Base-by-base conservation (phyloP, 2,797 vertebrate species). In the Avahi laniger region DNA sequence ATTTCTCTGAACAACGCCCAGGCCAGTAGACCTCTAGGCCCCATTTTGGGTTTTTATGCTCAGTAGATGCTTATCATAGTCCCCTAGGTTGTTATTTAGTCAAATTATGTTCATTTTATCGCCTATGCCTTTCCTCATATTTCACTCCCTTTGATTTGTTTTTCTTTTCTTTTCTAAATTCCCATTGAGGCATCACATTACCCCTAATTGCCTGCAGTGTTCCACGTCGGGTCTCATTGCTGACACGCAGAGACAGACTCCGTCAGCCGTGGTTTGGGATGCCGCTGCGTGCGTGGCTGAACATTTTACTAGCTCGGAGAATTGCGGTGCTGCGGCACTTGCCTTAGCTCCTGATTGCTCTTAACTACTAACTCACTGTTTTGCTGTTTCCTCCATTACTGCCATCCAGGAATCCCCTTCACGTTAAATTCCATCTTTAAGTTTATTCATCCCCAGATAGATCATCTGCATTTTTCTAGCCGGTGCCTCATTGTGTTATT, bases 21-120 rank as follows among this genome's bases (percentile, higher is more conserved):
- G 83, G 72, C 94, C 94, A 70, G 93, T 54, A 96, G 95, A 97
- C 72, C 94, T 97, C 87, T 61, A 95, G 95, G 93, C 67, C 95
- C 94, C 90, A 59, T 95, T 94, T 93, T 97, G 96, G 84, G 79
- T 96, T 98, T 96, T 97, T 93, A 95, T 11, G 41, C 94, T 96
- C 72, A 86, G 38, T 97, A 93, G 94, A 95, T 97, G 95, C 65
- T 97, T 96, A 98, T 95, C 95, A 30, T 35, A 54, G 93, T 97
- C 93, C 97, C 93, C n/a, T 91, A 94, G 90, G 94, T 98, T 97
- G 93, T 97, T 97, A 97, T 97, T 98, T 97, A 97, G 95, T 96
- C 97, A 98, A 97, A 98, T 98, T 98, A 96, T 92, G 91, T 92
- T 90, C 96, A 97, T 97, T 97, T 97, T 92, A 92, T 98, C 46